These are phyloP conservation scores for Olivierus martensii DNA, from an alignment of 1,140 invertebrate species.

Conservation along the genomic window DNA sequence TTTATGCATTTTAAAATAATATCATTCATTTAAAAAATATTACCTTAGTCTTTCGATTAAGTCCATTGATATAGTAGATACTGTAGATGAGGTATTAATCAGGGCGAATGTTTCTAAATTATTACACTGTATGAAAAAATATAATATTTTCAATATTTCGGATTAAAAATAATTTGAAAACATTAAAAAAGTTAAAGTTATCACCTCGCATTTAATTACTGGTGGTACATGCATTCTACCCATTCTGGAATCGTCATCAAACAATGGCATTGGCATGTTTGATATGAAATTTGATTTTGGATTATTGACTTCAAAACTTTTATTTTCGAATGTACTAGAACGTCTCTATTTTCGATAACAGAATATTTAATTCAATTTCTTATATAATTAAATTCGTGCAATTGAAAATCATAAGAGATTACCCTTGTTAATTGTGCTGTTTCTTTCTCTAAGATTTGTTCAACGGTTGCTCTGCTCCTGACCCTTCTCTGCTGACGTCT, in stretches of 20 bases:
- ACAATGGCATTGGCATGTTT: background rate
- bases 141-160: too few species aligned
- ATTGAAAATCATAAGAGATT: background rate
- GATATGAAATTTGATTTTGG: background rate
- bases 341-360: too few species aligned
- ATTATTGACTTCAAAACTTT: background rate
- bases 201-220: constrained; percentile 10
- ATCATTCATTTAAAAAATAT: background rate
- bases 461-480: background rate
- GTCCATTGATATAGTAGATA: constrained; percentile 11
- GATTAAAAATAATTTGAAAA: background rate
- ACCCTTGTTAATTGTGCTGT: background rate
- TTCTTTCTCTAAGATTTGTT: background rate
- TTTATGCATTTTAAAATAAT: too few species aligned
- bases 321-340: background rate
- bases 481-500: constrained; percentile 8
- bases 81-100: constrained; percentile 4
- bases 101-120: constrained; percentile 5
- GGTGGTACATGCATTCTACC: constrained; percentile 15
- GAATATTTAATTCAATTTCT: background rate
- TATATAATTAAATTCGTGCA: background rate
- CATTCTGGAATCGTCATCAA: constrained; percentile 8
- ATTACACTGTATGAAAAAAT: constrained; percentile 4
- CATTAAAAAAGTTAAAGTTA: background rate
- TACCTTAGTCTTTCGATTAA: constrained; percentile 9